phyloP scores from a whole-genome alignment of 2,113 vertebrate genomes.

The Agapornis roseicollis region DNA sequence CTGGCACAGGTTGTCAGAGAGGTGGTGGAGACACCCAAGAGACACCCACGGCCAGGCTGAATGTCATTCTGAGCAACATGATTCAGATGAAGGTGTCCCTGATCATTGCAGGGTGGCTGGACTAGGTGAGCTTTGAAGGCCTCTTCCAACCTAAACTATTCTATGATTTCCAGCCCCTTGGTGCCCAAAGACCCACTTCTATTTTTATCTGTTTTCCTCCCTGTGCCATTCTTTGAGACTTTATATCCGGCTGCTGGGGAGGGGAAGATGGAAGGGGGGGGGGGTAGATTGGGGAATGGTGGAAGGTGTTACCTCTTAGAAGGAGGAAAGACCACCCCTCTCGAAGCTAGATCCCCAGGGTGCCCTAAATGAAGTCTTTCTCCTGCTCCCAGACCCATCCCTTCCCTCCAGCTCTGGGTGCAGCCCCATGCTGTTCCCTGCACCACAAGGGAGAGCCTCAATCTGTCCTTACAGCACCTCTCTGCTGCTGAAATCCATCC shows the following conservation, averaged over 20 bases:
- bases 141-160: not conserved
- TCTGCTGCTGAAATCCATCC: not conserved
- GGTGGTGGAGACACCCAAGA: not conserved
- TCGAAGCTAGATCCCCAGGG: not conserved
- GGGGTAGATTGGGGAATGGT: not conserved
- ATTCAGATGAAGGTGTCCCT: not conserved
- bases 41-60: not conserved
- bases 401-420: not conserved
- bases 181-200: not conserved
- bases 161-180: not conserved
- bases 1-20: not conserved
- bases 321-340: not conserved
- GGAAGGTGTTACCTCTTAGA: not conserved
- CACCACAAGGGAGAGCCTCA: not conserved
- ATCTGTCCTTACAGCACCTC: not conserved
- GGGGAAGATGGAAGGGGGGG: not conserved
- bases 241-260: not conserved
- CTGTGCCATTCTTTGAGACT: not conserved
- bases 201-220: not conserved
- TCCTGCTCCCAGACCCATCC: not conserved
- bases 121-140: not conserved
- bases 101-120: not conserved
- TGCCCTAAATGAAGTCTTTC: not conserved
- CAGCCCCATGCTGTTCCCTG: accelerated
- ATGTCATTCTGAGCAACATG: not conserved